phyloP scores from a whole-genome alignment of 1,140 invertebrate species.

The Tetragnatha versicolor region DNA sequence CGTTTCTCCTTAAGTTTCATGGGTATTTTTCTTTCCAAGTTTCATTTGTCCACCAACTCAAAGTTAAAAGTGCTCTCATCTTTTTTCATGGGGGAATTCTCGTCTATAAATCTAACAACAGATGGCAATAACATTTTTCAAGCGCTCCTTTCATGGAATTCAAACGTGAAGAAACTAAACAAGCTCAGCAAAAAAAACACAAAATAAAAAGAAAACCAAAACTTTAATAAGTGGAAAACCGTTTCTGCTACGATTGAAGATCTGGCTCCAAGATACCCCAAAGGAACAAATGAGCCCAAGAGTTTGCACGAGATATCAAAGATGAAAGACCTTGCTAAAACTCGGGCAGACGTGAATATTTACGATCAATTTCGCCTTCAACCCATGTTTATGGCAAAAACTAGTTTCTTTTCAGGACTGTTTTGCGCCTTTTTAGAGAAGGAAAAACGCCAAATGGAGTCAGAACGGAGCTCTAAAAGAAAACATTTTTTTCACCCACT shows the following conservation, averaged over 20 bases:
- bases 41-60: too few species aligned
- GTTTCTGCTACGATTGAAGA: neutral
- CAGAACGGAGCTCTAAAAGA: slow-evolving; percentile 10
- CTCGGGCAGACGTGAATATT: slow-evolving; percentile 25
- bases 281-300: neutral
- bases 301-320: neutral
- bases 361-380: slow-evolving; percentile 41
- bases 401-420: slow-evolving; percentile 4
- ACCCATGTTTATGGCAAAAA: slow-evolving; percentile 31
- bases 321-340: neutral
- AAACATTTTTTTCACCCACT: too few species aligned
- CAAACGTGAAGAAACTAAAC: neutral
- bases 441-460: neutral
- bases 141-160: too few species aligned
- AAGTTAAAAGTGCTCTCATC: too few species aligned
- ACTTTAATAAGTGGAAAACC: slow-evolving; percentile 24
- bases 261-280: slow-evolving; percentile 1
- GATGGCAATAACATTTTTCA: too few species aligned
- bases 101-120: too few species aligned
- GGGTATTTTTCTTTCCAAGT: too few species aligned
- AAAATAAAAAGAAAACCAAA: neutral
- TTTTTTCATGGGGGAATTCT: too few species aligned
- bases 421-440: neutral
- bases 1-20: too few species aligned
- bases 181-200: neutral